Evolutionary conservation across 2,888 invertebrate species (phyloP), one percentile per base, ranked within the genome.

Genomic region (Trissolcus brochymenae): DNA sequence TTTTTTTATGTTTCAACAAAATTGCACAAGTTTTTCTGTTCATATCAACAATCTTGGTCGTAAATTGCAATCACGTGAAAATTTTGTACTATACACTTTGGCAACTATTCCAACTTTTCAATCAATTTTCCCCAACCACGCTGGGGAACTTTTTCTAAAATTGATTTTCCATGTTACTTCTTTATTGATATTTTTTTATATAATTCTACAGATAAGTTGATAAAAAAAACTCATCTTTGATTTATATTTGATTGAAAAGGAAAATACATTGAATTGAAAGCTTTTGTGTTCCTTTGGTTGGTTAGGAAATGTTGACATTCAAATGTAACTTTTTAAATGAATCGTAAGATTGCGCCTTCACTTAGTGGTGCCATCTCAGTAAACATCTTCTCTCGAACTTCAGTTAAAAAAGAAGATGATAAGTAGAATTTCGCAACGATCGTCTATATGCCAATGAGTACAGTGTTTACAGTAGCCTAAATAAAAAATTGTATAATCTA

Each of bases 281-380:
- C 6, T 46, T 46, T 46, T 35, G 7, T 35, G 9, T 35, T 35
- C 35, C 6, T 35, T 35, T 35, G 35, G 9, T 35, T 35, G 35
- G 9, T 7, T 7, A 4, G 35, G 11, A 35, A 35, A 35, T 35
- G 35, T 35, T 35, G 35, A 7, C 35, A 35, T 35, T 35, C 53
- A 65, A 46, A 41, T 46, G 29, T 53, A 59, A 53, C 56, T 46
- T 59, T 60, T 60, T 50, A 64, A 64, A 72, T 54, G 25, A 41
- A 57, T 29, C 51, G 43, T 21, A 14, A 40, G 29, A 62, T 60
- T 54, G 67, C 53, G 60, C 60, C 53, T 60, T 60, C 54, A 68
- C 51, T 54, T 54, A 60, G 73, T 73, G 73, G 65, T 73, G 65
- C 73, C 73, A 73, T 73, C 73, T 73, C 19, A 59, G 50, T 46